phyloP scores from a whole-genome alignment of 2,888 invertebrate species.

The Campaea margaritaria region DNA sequence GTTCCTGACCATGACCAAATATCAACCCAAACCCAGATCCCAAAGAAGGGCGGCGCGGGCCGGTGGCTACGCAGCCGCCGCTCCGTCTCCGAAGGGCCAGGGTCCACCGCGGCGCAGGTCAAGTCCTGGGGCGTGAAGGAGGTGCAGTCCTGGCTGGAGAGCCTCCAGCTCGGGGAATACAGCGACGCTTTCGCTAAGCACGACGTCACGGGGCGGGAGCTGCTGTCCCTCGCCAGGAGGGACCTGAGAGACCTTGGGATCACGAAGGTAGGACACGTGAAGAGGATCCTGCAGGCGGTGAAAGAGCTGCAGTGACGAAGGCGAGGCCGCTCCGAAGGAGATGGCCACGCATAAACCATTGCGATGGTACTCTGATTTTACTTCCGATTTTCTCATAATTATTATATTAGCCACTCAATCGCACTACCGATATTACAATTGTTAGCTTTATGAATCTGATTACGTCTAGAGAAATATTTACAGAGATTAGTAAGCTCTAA shows the following conservation, averaged over 20 bases:
- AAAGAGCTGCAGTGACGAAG: constrained; percentile 88
- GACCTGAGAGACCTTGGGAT: constrained; percentile 96
- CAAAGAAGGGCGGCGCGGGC: constrained; percentile 68
- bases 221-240: constrained; percentile 93
- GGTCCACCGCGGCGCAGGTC: constrained; percentile 63
- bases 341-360: constrained; percentile 62
- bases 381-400: background rate
- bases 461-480: no score
- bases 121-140: constrained; percentile 93
- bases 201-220: constrained; percentile 96
- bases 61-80: constrained; percentile 76
- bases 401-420: no score
- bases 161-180: constrained; percentile 95
- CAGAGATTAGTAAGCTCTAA: no score
- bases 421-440: no score
- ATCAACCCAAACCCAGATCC: constrained; percentile 62
- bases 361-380: constrained; percentile 35
- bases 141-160: constrained; percentile 95
- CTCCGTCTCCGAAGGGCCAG: constrained; percentile 70
- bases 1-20: constrained; percentile 47
- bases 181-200: constrained; percentile 95
- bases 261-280: constrained; percentile 97
- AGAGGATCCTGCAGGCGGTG: constrained; percentile 96
- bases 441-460: no score
- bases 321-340: constrained; percentile 81